Base-by-base conservation (phyloP, 1,140 invertebrate genomes). In the Halesus radiatus region DNA sequence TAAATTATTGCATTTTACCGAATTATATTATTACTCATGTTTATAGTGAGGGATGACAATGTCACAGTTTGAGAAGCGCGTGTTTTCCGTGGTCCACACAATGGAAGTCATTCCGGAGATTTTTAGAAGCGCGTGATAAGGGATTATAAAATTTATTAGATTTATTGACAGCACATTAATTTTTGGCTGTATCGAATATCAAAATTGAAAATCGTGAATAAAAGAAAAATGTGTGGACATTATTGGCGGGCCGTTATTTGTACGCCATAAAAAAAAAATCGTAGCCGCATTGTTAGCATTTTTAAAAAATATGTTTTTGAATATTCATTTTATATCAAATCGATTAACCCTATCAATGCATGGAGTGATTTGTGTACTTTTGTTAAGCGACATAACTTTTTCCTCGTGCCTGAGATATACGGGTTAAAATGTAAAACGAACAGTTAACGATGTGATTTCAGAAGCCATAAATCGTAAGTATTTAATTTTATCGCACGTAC, bases 151-250 rank as follows among this genome's bases (percentile, higher is more conserved):
- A 83, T 83, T 83, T 83, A 83, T 83, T 79, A 53, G 62, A 52
- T 78, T 81, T 81, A 83, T 83, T 80, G 82, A 83, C 82, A 83
- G 80, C 60, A 77, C 82, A 83, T 83, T 81, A 83, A 81, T 83
- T 79, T 68, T 75, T 45, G 23, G 70, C 75, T 50, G 79, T 79
- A 79, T 83, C 82, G 70, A 83, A 83, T 83, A 74, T 76, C 76
- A 70, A 62, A 83, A 83, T 75, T 75, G 78, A 80, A 83, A 83
- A 80, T 78, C 62, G 10, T 7, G 10, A 80, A 60, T 80, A 53
- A 73, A 53, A 58, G 16, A 72, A 73, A 58, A 74, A 79, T 73
- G 68, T 32, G 56, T 72, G 60, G 74, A 80, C 79, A 80, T 74
- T 80, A 75, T 80, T 66, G 78, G 52, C 78, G 8, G 78, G 79